These are phyloP conservation scores for Oppia nitens DNA, from an alignment of 1,140 invertebrate genomes.

Conservation along the genomic window DNA sequence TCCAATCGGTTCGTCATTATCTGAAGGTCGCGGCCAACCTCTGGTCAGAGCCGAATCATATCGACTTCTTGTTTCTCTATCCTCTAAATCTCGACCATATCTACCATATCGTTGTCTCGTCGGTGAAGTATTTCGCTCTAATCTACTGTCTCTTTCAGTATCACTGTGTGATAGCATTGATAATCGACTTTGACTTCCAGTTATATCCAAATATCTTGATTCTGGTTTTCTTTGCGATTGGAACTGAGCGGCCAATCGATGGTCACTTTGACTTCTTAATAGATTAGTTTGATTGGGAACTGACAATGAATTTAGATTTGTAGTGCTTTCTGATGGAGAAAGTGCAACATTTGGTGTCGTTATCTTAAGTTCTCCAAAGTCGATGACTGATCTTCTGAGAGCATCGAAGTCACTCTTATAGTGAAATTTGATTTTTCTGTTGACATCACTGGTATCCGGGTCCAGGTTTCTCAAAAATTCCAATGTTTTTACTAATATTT, in stretches of 20 bases:
- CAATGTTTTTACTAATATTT: constrained; percentile 71
- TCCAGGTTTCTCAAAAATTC: constrained; percentile 86
- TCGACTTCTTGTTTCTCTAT: not conserved
- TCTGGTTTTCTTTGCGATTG: not conserved
- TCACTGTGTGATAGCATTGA: not conserved
- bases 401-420: constrained; percentile 77
- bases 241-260: constrained; percentile 70
- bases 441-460: constrained; percentile 68
- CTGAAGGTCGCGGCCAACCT: constrained; percentile 22
- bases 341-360: constrained; percentile 3
- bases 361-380: constrained; percentile 72
- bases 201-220: constrained; percentile 6
- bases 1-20: constrained; percentile 22
- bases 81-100: constrained; percentile 1
- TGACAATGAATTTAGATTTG: constrained; percentile 7
- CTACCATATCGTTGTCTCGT: not conserved
- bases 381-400: constrained; percentile 59
- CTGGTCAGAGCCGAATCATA: constrained; percentile 12
- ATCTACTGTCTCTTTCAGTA: constrained; percentile 1
- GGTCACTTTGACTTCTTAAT: constrained; percentile 83
- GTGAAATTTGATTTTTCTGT: constrained; percentile 59
- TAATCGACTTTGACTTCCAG: not conserved
- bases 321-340: constrained; percentile 1
- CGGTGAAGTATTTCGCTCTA: constrained; percentile 6
- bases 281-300: constrained; percentile 32